These are phyloP conservation scores for Metaphire vulgaris DNA, from an alignment of 1,140 invertebrate genomes.

Conservation along the genomic window DNA sequence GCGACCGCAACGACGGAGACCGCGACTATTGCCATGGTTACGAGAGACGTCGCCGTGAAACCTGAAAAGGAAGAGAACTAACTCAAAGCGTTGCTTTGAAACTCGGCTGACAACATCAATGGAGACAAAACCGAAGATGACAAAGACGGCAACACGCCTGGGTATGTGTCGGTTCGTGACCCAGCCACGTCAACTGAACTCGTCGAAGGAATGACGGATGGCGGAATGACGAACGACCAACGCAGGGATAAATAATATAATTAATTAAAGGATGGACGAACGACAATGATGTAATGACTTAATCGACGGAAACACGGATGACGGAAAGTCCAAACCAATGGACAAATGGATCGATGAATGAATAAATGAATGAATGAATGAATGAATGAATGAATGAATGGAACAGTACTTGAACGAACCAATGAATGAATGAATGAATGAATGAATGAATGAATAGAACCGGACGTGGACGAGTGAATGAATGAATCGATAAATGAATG, in stretches of 20 bases:
- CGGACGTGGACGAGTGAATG: constrained; percentile 16
- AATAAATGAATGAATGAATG: constrained; percentile 21
- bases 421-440: constrained; percentile 23
- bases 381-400: constrained; percentile 22
- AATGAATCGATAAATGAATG: constrained; percentile 12
- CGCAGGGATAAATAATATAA: constrained; percentile 23
- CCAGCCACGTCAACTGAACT: no score
- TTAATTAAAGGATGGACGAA: constrained; percentile 15
- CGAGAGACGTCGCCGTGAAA: background rate
- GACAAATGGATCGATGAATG: constrained; percentile 2
- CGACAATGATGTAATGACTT: constrained; percentile 15
- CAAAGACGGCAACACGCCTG: no score
- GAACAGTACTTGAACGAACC: constrained; percentile 10
- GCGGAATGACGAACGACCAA: no score
- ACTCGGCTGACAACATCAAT: no score
- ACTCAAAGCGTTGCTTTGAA: no score
- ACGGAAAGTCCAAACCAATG: background rate
- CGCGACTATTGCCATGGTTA: background rate
- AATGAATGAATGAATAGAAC: constrained; percentile 1
- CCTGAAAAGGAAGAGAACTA: no score
- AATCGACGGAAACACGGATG: background rate
- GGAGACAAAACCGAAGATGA: no score
- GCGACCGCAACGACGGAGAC: background rate
- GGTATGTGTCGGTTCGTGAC: no score
- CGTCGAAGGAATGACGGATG: no score